Conservation (phyloP, 2,113 vertebrate genomes). For the Pampusana beccarii region DNA sequence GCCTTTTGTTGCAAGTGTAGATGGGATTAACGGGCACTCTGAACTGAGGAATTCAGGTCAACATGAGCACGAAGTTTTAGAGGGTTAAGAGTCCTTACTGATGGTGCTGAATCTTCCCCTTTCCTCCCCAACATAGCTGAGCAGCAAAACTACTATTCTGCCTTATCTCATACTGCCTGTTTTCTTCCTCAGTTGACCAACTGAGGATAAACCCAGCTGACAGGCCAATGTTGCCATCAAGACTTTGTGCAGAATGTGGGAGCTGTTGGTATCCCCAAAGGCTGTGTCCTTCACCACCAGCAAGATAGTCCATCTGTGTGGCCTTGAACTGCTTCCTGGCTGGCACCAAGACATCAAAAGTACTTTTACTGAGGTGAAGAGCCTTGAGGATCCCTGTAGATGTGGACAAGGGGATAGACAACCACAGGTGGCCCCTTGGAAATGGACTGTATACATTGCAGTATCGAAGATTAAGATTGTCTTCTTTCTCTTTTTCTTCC, state of each 20-base stretch:
- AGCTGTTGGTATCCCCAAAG: neutral
- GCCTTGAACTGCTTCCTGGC: neutral
- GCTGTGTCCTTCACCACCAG: neutral
- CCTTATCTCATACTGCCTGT: neutral
- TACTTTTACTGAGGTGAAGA: neutral
- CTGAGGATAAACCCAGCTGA: neutral
- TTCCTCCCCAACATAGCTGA: neutral
- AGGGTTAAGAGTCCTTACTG: neutral
- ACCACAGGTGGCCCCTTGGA: fast-evolving
- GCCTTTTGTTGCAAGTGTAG: neutral
- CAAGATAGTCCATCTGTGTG: neutral
- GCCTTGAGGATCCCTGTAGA: neutral
- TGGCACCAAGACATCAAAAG: neutral
- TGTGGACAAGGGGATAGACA: fast-evolving
- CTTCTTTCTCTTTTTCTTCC: neutral
- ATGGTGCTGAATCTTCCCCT: neutral
- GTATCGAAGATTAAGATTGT: fast-evolving
- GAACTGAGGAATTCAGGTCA: neutral
- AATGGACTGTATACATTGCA: neutral
- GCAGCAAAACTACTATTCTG: neutral
- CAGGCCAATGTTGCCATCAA: neutral
- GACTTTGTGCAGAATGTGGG: neutral
- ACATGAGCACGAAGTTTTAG: neutral
- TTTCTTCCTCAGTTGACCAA: neutral
- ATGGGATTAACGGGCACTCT: neutral